Evolutionary conservation across 2,797 vertebrate species (phyloP).

Genomic region (Siniperca undulata): DNA sequence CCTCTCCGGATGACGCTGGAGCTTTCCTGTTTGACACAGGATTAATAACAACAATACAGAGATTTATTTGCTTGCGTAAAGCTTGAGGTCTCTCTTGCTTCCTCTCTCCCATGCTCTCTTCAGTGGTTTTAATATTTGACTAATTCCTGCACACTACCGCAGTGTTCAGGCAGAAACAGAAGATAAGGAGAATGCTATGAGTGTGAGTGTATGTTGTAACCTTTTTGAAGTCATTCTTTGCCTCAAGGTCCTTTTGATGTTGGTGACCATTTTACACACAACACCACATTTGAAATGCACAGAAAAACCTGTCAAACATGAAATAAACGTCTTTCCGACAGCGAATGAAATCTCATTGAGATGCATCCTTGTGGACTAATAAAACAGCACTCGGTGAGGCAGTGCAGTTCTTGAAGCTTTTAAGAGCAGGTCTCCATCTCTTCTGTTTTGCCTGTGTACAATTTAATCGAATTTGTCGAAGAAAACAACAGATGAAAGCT

Average conservation of each 20-base stretch:
- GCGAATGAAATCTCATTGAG: conserved; percentile 46
- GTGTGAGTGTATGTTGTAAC: conserved; percentile 20
- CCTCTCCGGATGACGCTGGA: conserved; percentile 53
- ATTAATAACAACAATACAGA: conserved; percentile 81
- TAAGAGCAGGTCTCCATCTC: conserved; percentile 58
- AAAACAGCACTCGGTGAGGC: conserved; percentile 51
- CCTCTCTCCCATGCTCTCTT: conserved; percentile 35
- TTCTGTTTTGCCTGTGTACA: conserved; percentile 65
- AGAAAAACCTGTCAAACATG: conserved; percentile 35
- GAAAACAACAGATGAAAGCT: conserved; percentile 82
- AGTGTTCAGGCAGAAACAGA: conserved; percentile 13
- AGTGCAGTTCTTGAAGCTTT: conserved; percentile 61
- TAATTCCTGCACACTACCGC: conserved; percentile 46
- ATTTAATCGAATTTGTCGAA: conserved; percentile 78
- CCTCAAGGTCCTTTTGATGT: conserved; percentile 52
- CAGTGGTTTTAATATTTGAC: conserved; percentile 54
- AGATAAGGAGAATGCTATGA: conserved; percentile 18
- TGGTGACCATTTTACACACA: no score
- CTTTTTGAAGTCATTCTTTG: conserved; percentile 54
- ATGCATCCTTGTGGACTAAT: conserved; percentile 59
- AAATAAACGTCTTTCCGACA: conserved; percentile 38
- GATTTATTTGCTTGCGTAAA: conserved; percentile 72
- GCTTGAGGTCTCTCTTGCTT: conserved; percentile 56
- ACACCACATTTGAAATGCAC: conserved; percentile 9
- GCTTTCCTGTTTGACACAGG: conserved; percentile 79